Evolutionary conservation across 2,113 vertebrate species (phyloP).

Genomic region (Xiphophorus maculatus): DNA sequence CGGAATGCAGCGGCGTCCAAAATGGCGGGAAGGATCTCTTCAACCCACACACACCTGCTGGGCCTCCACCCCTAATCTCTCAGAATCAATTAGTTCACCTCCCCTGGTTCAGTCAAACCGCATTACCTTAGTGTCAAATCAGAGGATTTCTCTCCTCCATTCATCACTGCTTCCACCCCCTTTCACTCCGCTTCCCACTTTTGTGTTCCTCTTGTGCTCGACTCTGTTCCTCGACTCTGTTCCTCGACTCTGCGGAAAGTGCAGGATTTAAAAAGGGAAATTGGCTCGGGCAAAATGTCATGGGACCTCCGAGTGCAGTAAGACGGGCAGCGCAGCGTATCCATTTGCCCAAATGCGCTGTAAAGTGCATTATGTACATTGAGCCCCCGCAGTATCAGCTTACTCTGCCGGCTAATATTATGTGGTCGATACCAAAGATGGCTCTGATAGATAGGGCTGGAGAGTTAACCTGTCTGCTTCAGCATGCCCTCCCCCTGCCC

Average conservation of each 20-base stretch:
- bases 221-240: neutral
- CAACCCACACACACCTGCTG: conserved; percentile 75
- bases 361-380: conserved; percentile 65
- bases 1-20: conserved; percentile 68
- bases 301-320: conserved; percentile 57
- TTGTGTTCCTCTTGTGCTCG: conserved; percentile 31
- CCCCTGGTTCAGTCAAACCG: conserved; percentile 70
- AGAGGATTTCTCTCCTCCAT: conserved; percentile 55
- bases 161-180: conserved; percentile 18
- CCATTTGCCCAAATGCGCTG: conserved; percentile 66
- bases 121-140: conserved; percentile 72
- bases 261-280: conserved; percentile 61
- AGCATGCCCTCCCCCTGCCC: conserved; percentile 41
- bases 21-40: conserved; percentile 58
- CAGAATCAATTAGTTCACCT: conserved; percentile 82
- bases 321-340: conserved; percentile 43
- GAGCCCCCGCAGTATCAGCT: conserved; percentile 64
- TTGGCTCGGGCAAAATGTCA: conserved; percentile 55
- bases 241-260: conserved; percentile 39
- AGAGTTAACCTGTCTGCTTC: conserved; percentile 72
- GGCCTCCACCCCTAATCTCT: conserved; percentile 73
- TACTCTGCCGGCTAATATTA: conserved; percentile 70
- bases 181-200: conserved; percentile 39
- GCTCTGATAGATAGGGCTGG: conserved; percentile 67
- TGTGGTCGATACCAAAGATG: conserved; percentile 73